phyloP scores from a whole-genome alignment of 2,888 invertebrate species.

The Erebia palarica region DNA sequence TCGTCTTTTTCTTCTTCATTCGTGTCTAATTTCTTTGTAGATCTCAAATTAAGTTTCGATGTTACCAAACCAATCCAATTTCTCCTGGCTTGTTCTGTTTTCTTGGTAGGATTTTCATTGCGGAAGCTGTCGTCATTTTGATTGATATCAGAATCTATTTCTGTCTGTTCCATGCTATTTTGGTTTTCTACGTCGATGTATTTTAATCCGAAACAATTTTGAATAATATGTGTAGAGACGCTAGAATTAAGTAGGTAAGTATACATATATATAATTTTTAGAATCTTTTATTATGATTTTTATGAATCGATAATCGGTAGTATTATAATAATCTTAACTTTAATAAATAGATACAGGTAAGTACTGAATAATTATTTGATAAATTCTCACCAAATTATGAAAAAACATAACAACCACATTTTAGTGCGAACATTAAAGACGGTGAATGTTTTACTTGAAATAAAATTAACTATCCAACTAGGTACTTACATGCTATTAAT shows the following conservation, averaged over 20 bases:
- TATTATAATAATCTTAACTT: no score
- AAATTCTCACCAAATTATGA: slow-evolving; percentile 16
- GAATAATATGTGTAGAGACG: slow-evolving; percentile 7
- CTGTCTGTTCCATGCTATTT: slow-evolving; percentile 5
- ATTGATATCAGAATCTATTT: background rate
- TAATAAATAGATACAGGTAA: no score
- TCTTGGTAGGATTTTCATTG: background rate
- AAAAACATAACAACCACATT: slow-evolving; percentile 5
- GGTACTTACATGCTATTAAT: slow-evolving; percentile 10
- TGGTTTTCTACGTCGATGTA: slow-evolving; percentile 27
- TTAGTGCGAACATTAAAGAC: background rate
- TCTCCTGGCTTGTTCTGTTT: slow-evolving; percentile 36
- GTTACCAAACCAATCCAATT: slow-evolving; percentile 35
- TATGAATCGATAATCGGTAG: no score
- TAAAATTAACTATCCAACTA: background rate
- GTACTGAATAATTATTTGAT: background rate
- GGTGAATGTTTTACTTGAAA: background rate
- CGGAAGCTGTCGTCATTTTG: background rate
- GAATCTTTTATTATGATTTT: no score
- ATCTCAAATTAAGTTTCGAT: slow-evolving; percentile 21
- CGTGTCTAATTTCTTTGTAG: slow-evolving; percentile 14
- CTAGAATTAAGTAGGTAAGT: background rate
- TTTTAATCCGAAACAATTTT: slow-evolving; percentile 25
- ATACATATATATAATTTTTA: no score
- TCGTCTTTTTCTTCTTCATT: slow-evolving; percentile 54